These are phyloP conservation scores for Molossus molossus DNA, from an alignment of 2,797 vertebrate species.

Conservation along the genomic window DNA sequence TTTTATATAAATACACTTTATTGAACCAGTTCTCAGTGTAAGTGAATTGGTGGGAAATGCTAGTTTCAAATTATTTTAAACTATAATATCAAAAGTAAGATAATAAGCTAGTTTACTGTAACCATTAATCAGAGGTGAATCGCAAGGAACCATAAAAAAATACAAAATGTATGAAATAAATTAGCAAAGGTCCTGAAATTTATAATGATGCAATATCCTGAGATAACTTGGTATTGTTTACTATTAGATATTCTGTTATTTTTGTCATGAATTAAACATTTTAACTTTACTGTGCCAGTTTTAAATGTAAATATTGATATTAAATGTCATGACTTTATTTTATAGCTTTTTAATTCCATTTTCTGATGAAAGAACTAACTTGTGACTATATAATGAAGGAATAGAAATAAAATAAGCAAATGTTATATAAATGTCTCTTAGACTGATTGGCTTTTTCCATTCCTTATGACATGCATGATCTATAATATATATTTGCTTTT, in stretches of 20 bases:
- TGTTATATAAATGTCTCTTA: background rate
- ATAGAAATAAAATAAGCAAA: background rate
- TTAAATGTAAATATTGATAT: slow-evolving; percentile 32
- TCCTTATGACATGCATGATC: background rate
- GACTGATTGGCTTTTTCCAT: background rate
- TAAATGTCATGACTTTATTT: slow-evolving; percentile 17
- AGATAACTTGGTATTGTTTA: background rate
- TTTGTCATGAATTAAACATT: background rate
- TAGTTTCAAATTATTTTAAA: background rate
- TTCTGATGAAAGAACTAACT: background rate
- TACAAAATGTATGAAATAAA: background rate
- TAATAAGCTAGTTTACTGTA: background rate
- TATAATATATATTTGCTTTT: background rate
- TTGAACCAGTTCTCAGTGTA: background rate
- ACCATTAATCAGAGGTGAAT: background rate
- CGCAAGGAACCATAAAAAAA: background rate
- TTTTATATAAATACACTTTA: background rate
- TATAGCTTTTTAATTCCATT: background rate
- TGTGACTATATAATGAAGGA: background rate
- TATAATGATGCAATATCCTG: background rate
- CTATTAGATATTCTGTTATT: background rate
- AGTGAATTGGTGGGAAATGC: slow-evolving; percentile 8
- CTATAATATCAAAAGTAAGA: background rate
- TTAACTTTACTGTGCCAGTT: background rate
- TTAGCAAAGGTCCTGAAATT: background rate